Base-by-base conservation (phyloP, 1,140 invertebrate genomes). In the Yoshiicerus persimilis region DNA sequence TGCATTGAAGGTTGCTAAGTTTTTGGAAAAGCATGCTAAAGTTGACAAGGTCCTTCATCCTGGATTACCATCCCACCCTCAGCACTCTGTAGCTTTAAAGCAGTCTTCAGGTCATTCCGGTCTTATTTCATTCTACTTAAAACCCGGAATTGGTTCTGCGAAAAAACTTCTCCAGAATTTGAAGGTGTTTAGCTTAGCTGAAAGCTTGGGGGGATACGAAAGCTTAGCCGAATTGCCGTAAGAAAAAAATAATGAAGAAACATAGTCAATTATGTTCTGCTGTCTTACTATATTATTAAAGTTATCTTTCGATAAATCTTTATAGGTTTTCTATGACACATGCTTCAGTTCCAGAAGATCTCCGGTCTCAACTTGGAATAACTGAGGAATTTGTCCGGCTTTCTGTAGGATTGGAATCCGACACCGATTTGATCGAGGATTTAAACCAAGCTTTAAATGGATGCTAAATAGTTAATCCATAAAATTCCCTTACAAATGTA, bases 131-230 rank as follows among this genome's bases (percentile, higher is more conserved):
- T 97, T 99, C 92, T 98, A 96, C 91, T 93, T 98, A 2, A 96
- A 95, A 91, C 97, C 97, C 6, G 95, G 94, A n/a, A 90, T 96
- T n/a, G 93, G 95, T 84, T 95, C 98, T 91, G 95, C 97, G 0
- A 93, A 93, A 77, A 96, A 94, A 85, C 98, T 99, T 91, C 93
- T 98, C 16, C 94, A 94, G 91, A 92, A 95, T 9, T 92, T 98
- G 1, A 96, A 97, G 93, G 85, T 98, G 8, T 97, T 99, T 92
- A 95, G 95, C 2, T 92, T 99, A n/a, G 98, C 98, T 13, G 98
- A 99, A 93, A 99, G 97, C 93, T 94, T 99, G 39, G 99, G 99
- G 83, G 98, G 98, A 84, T 98, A 96, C 92, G 98, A 99, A 92
- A 98, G 97, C 92, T 94, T 99, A 47, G 93, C 93, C 88, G 95